phyloP scores from a whole-genome alignment of 2,113 vertebrate species.

The Zapus hudsonius region DNA sequence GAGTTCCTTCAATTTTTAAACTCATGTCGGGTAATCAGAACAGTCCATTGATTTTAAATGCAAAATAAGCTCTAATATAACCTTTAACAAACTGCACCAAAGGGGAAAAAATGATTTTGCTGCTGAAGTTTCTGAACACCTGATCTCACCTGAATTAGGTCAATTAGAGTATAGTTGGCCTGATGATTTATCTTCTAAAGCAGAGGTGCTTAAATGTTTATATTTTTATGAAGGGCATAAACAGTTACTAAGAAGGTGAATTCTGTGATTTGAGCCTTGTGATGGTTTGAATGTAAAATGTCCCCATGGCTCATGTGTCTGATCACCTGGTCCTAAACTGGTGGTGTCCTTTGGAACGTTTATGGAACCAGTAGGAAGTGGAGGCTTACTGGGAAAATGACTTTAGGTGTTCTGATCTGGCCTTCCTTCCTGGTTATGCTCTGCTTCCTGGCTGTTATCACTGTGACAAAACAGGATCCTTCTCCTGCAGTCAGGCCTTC shows the following conservation, averaged over 20 bases:
- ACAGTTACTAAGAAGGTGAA: neutral
- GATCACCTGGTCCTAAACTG: too few relatives aligned
- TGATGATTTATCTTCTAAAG: neutral
- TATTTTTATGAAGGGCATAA: neutral
- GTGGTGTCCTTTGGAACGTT: too few relatives aligned
- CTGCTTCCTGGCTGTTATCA: too few relatives aligned
- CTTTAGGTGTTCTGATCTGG: too few relatives aligned
- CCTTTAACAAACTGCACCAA: neutral
- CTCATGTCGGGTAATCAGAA: conserved; percentile 37
- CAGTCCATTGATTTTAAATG: conserved; percentile 60
- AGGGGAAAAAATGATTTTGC: conserved; percentile 13
- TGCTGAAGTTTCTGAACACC: neutral
- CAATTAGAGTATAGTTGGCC: neutral
- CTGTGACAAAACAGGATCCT: too few relatives aligned
- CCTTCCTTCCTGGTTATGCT: too few relatives aligned
- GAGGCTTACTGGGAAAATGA: too few relatives aligned
- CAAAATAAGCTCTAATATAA: conserved; percentile 34
- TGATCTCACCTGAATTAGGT: neutral
- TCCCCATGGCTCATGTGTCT: too few relatives aligned
- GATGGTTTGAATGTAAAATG: too few relatives aligned
- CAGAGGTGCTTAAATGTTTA: neutral
- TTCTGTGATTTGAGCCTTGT: neutral
- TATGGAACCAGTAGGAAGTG: too few relatives aligned
- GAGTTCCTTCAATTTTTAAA: conserved; percentile 30
- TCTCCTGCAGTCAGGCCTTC: too few relatives aligned